Evolutionary conservation across 2,113 vertebrate genomes (phyloP), one percentile per base, ranked within the genome.

Genomic region (Leptocoma aspasia): DNA sequence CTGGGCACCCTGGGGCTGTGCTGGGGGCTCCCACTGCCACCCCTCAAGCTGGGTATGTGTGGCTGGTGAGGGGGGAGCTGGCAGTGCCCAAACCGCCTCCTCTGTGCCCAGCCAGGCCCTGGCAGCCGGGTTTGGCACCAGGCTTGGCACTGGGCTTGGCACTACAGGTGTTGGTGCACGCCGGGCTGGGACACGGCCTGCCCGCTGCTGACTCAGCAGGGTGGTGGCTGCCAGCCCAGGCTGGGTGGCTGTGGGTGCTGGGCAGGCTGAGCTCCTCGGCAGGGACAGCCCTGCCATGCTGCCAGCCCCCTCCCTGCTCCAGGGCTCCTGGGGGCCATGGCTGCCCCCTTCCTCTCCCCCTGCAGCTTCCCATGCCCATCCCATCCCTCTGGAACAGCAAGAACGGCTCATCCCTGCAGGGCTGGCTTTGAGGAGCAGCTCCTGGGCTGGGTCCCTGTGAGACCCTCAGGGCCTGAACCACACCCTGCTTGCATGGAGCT

Each of bases 191-290:
- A 71, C 81, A 3, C 7, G 41, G 8, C 56, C 64, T 78, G 75
- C 61, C 35, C 10, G 13, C 52, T 27, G 87, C 96, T 96, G 97
- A 96, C 63, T 96, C 89, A 86, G 92, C 64, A 9, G 60, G 35
- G 69, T 3, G 23, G 70, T 3, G 68, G 28, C 81, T 88, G 64
- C 3, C 7, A 69, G 93, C 81, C 71, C 11, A 0, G 57, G 4
- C 53, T 13, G 60, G 35, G 45, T 9, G 72, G 47, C 86, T 54
- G 31, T 0, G 26, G 31, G 50, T 15, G 80, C 72, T 8, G 19
- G 52, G 63, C 6, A 2, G 33, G 82, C 26, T 30, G 45, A 78
- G 37, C 57, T 33, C 26, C 65, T 30, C 0, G 5, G 24, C 1
- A 0, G 24, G 30, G 50, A 70, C 23, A 5, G 56, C 30, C n/a